A percentile compares a stretch with the other conserved stretches of the same genome.
Evolutionary conservation across 1,140 invertebrate genomes (phyloP).

Genomic region (Caenorhabditis briggsae): DNA sequence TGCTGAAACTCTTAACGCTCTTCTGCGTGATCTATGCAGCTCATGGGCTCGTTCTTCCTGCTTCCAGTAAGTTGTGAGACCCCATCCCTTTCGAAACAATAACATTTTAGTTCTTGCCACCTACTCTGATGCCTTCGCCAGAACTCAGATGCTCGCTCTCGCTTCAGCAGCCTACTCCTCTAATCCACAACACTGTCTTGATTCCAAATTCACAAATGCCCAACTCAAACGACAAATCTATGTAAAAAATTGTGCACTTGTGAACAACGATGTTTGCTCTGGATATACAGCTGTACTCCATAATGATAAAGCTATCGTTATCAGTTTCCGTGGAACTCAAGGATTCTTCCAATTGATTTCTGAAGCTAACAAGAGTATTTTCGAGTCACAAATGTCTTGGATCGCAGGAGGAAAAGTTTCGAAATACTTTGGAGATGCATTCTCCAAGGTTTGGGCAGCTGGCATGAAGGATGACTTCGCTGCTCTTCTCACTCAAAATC

Average conservation of each 20-base stretch:
- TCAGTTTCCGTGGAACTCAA: conserved; percentile 70
- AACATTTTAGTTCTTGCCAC: conserved; percentile 42
- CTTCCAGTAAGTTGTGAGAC: conserved; percentile 3
- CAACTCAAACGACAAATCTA: conserved; percentile 65
- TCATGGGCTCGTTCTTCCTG: conserved; percentile 14
- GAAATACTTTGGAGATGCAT: conserved; percentile 69
- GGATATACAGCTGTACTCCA: conserved; percentile 69
- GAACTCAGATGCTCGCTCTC: conserved; percentile 68
- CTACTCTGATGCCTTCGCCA: conserved; percentile 68
- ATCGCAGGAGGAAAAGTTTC: conserved; percentile 68
- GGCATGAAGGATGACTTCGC: conserved; percentile 69
- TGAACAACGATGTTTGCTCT: conserved; percentile 67
- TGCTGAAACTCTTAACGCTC: conserved; percentile 40
- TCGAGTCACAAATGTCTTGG: conserved; percentile 58
- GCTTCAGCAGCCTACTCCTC: conserved; percentile 69
- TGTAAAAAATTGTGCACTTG: conserved; percentile 64
- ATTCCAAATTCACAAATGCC: conserved; percentile 67
- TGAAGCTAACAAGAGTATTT: conserved; percentile 68
- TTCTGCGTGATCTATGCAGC: conserved; percentile 5
- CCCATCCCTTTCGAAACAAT: not conserved
- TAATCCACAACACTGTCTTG: conserved; percentile 66
- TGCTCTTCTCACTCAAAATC: conserved; percentile 61
- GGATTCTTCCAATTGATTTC: conserved; percentile 69
- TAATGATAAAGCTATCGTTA: conserved; percentile 66
- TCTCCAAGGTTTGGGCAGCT: conserved; percentile 65